Evolutionary conservation across 1,140 invertebrate genomes (phyloP).

Genomic region (Micrasema minimum): DNA sequence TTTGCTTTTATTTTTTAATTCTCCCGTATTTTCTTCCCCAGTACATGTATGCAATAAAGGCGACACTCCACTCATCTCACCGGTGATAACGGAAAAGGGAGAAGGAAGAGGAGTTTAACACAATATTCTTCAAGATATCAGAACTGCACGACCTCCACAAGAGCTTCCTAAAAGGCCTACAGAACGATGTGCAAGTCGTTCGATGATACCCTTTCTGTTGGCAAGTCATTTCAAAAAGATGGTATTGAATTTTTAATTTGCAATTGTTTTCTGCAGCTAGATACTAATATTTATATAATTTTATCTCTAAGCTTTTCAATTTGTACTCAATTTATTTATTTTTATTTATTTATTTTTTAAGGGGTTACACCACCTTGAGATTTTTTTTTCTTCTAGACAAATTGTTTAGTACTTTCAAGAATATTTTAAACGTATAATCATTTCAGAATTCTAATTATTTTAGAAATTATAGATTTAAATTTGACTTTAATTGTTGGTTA

Average conservation of each 20-base stretch:
- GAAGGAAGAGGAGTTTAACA: conserved; percentile 89
- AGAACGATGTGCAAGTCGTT: conserved; percentile 77
- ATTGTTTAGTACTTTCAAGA: too few relatives aligned
- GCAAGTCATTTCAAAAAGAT: conserved; percentile 84
- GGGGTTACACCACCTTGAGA: too few relatives aligned
- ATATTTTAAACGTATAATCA: too few relatives aligned
- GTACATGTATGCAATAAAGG: conserved; percentile 94
- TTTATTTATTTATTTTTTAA: too few relatives aligned
- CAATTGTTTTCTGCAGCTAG: too few relatives aligned
- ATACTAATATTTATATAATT: too few relatives aligned
- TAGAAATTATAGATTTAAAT: too few relatives aligned
- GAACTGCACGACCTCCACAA: conserved; percentile 85
- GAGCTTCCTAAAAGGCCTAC: conserved; percentile 81
- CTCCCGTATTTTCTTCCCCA: conserved; percentile 57
- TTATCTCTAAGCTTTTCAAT: too few relatives aligned
- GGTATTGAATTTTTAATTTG: conserved; percentile 56
- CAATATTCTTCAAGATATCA: conserved; percentile 93
- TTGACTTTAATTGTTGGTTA: too few relatives aligned
- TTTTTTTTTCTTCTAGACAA: too few relatives aligned
- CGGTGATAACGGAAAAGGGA: conserved; percentile 87
- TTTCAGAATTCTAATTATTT: too few relatives aligned
- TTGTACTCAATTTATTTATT: too few relatives aligned
- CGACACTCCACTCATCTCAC: conserved; percentile 86
- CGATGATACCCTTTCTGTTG: conserved; percentile 76
- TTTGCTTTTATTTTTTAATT: not conserved